Percentiles rank a stretch among this genome's conserved stretches.
These are phyloP conservation scores for Varanus salvator DNA, from an alignment of 2,113 vertebrate species.

Conservation along the genomic window DNA sequence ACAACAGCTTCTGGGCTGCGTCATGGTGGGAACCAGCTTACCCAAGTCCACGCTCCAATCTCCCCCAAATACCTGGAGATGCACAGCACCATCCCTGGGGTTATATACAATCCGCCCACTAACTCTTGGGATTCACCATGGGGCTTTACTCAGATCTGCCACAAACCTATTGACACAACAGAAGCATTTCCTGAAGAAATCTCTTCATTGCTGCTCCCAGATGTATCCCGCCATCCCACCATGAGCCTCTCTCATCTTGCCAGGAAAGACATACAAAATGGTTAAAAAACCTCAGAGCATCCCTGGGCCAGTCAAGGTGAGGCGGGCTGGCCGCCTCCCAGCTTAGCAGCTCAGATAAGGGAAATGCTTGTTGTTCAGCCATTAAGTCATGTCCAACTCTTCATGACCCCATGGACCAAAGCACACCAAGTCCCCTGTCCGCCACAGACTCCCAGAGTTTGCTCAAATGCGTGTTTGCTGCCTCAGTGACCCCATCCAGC, in stretches of 20 bases:
- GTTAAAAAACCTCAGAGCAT: neutral
- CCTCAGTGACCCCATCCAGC: no score
- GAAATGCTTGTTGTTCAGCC: neutral
- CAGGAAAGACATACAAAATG: neutral
- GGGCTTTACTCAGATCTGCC: neutral
- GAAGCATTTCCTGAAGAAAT: neutral
- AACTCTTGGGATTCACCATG: neutral
- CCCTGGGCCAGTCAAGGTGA: neutral
- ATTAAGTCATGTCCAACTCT: no score
- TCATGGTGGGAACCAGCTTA: neutral
- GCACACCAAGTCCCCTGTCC: no score
- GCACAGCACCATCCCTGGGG: neutral
- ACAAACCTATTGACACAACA: neutral
- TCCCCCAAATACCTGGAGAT: neutral
- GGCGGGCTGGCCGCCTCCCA: neutral
- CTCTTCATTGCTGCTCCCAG: neutral
- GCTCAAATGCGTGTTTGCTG: no score
- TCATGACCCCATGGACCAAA: no score
- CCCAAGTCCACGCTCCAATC: neutral
- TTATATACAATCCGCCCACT: neutral
- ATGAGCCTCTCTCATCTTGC: neutral
- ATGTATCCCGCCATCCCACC: neutral
- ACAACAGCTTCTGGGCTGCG: neutral
- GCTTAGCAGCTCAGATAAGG: neutral
- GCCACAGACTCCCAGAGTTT: no score